Conservation (phyloP, 2,888 invertebrate genomes). For the Lasioglossum vierecki region DNA sequence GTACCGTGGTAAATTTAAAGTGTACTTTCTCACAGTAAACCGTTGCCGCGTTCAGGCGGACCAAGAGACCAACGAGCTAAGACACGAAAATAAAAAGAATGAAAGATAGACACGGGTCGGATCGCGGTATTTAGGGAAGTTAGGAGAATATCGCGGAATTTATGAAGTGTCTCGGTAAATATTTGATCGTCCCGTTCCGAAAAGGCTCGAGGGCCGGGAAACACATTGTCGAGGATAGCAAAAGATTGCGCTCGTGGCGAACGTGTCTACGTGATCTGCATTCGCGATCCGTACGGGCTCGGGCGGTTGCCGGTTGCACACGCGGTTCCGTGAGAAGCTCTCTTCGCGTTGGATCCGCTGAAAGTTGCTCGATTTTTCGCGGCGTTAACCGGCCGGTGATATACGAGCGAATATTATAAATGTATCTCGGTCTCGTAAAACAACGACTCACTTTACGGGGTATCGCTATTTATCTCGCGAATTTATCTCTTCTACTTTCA, state of each 20-base stretch:
- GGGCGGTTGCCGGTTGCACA: neutral
- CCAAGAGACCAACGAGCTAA: neutral
- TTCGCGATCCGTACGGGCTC: neutral
- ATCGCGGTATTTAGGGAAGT: neutral
- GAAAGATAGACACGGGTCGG: neutral
- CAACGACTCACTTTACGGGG: slow-evolving; percentile 40
- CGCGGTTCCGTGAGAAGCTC: slow-evolving; percentile 44
- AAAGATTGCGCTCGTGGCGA: slow-evolving; percentile 9
- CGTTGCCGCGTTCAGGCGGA: neutral
- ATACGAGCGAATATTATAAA: slow-evolving; percentile 43
- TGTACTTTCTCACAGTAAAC: neutral
- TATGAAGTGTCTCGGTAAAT: neutral
- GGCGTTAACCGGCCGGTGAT: slow-evolving; percentile 35
- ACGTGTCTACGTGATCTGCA: slow-evolving; percentile 47
- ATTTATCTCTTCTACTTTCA: slow-evolving; percentile 49
- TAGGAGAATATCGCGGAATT: slow-evolving; percentile 6
- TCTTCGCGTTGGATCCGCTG: slow-evolving; percentile 27
- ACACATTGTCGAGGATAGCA: slow-evolving; percentile 15
- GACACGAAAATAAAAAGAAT: neutral
- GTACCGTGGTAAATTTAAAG: neutral
- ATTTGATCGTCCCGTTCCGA: neutral
- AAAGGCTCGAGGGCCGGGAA: neutral
- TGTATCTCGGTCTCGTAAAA: slow-evolving; percentile 32
- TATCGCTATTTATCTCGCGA: slow-evolving; percentile 52
- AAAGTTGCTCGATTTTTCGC: slow-evolving; percentile 50